phyloP scores from a whole-genome alignment of 37 sponge, comb jelly and placozoan genomes.

The Aplysina aerophoba region DNA sequence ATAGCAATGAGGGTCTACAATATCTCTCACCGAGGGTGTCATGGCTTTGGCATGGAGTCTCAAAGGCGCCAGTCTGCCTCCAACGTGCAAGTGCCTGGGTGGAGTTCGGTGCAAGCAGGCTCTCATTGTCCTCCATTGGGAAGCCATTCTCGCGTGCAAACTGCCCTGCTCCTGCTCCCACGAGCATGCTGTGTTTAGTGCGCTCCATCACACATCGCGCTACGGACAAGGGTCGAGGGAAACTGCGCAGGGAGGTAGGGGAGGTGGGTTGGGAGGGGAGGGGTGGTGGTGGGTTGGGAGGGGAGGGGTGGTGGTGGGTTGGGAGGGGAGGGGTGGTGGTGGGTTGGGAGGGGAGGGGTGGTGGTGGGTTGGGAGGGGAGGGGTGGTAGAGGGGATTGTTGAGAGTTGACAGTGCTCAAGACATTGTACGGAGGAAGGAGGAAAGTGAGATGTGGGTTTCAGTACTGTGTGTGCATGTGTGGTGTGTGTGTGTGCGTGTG shows the following conservation, averaged over 20 bases:
- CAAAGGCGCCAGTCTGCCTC: not conserved
- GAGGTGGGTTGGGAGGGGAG: no score
- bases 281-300: no score
- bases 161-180: slow-evolving; percentile 68
- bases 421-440: not conserved
- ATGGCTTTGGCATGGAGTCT: slow-evolving; percentile 44
- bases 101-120: slow-evolving; percentile 50
- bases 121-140: slow-evolving; percentile 48
- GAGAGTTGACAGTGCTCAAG: not conserved
- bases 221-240: slow-evolving; percentile 74
- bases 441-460: not conserved
- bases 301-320: not conserved
- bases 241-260: slow-evolving; percentile 26
- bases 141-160: slow-evolving; percentile 72
- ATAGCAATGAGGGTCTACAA: no score
- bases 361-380: slow-evolving; percentile 16
- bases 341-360: not conserved
- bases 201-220: slow-evolving; percentile 70
- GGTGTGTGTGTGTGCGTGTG: no score
- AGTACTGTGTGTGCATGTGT: no score
- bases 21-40: slow-evolving; percentile 59
- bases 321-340: slow-evolving; percentile 9
- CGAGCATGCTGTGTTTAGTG: slow-evolving; percentile 57
- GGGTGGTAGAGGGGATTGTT: slow-evolving; percentile 11
- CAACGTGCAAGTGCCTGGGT: slow-evolving; percentile 33